phyloP scores from a whole-genome alignment of 2,797 vertebrate species.

The Scarus forsteni region DNA sequence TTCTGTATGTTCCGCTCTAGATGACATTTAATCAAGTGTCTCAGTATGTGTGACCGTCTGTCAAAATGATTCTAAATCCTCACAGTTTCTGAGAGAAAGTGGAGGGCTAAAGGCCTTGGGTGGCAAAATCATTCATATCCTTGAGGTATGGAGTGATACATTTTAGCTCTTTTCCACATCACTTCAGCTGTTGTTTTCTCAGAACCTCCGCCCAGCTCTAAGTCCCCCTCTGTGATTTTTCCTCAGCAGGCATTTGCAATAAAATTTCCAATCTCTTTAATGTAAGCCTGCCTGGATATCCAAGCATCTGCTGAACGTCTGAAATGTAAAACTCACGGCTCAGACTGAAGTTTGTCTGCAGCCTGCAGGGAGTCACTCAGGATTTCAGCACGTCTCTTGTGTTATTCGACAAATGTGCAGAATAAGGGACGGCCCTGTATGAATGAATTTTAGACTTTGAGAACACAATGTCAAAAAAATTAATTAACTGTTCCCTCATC shows the following conservation, averaged over 20 bases:
- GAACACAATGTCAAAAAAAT: slow-evolving; percentile 73
- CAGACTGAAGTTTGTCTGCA: slow-evolving; percentile 55
- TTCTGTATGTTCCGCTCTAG: background rate
- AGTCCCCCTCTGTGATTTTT: slow-evolving; percentile 32
- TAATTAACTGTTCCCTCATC: slow-evolving; percentile 76
- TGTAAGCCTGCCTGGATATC: slow-evolving; percentile 43
- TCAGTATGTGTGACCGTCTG: background rate
- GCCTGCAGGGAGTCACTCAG: slow-evolving; percentile 30
- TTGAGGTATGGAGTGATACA: background rate
- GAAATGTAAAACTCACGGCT: slow-evolving; percentile 36
- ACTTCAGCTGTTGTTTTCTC: slow-evolving; percentile 26
- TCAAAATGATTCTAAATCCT: background rate
- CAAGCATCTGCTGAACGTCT: slow-evolving; percentile 48
- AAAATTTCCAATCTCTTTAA: slow-evolving; percentile 34
- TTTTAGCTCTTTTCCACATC: slow-evolving; percentile 12
- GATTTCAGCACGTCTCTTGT: slow-evolving; percentile 38
- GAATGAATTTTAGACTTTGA: slow-evolving; percentile 64
- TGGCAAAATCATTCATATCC: slow-evolving; percentile 3
- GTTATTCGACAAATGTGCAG: slow-evolving; percentile 63
- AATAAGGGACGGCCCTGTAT: slow-evolving; percentile 59
- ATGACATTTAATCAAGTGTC: slow-evolving; percentile 1
- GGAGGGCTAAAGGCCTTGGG: background rate
- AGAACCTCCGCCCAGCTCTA: slow-evolving; percentile 8
- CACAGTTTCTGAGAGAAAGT: background rate
- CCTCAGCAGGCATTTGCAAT: slow-evolving; percentile 32